Base-by-base conservation (phyloP, 2,888 invertebrate species). In the Mythimna pallens region DNA sequence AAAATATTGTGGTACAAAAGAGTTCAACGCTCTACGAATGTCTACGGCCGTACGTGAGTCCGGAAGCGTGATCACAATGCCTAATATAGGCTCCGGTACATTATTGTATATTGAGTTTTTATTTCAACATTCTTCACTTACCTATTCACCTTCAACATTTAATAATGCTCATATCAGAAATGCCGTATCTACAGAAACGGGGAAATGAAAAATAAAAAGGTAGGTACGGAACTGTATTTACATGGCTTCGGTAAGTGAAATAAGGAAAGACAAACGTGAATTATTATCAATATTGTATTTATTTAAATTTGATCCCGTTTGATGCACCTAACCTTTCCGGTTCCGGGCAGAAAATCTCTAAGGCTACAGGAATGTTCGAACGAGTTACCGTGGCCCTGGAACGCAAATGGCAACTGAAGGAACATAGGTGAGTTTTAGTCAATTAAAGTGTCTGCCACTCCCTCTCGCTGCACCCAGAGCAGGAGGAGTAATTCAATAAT, bases 11-110 rank as follows among this genome's bases (percentile, higher is more conserved):
- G 85, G 81, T 91, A 92, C 87, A 93, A 93, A 94, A 94, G 94
- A 94, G 92, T 93, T 94, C 94, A 94, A 94, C 94, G 94, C 91
- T 87, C 90, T 87, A 76, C 50, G 73, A 78, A 84, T 76, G 84
- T 83, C 77, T 83, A 75, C 70, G 62, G 71, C 58, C 54, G 69
- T 83, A 85, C 82, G 84, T 84, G 87, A 70, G 77, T 63, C 83
- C 80, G 83, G 84, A 89, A 87, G 79, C 86, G 81, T 85, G 83
- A 82, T 40, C 78, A 76, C 65, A 86, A 85, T 86, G 57, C 67
- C 76, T 73, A 76, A 83, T 78, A 73, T 66, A 65, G 36, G 40
- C 62, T 72, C 57, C 52, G 47, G 68, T 50, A 65, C 55, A 65
- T n/a, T 63, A 63, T 65, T 22, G 52, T 34, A 40, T 50, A 65